These are phyloP conservation scores for Mus musculus DNA, from an alignment of 2,113 vertebrate species.

Conservation along the genomic window GRCm39 chr13:26098001-26098500, in stretches of 20 bases:
- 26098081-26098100: background rate
- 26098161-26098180: background rate
- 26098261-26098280: background rate
- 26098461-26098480: background rate
- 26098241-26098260: background rate
- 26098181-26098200: background rate
- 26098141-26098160: background rate
- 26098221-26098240: background rate
- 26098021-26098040: background rate
- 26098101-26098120: background rate
- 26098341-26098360: constrained; percentile 3
- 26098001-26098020: background rate
- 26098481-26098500: background rate
- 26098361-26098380: background rate
- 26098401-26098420: background rate
- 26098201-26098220: background rate
- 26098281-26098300: background rate
- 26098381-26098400: background rate
- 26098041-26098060: background rate
- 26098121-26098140: background rate
- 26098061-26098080: background rate
- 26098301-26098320: background rate
- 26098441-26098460: background rate
- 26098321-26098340: background rate
- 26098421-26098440: background rate